These are phyloP conservation scores for Actinia equina DNA, from an alignment of 64 coral and sea anemone species.

Conservation along the genomic window DNA sequence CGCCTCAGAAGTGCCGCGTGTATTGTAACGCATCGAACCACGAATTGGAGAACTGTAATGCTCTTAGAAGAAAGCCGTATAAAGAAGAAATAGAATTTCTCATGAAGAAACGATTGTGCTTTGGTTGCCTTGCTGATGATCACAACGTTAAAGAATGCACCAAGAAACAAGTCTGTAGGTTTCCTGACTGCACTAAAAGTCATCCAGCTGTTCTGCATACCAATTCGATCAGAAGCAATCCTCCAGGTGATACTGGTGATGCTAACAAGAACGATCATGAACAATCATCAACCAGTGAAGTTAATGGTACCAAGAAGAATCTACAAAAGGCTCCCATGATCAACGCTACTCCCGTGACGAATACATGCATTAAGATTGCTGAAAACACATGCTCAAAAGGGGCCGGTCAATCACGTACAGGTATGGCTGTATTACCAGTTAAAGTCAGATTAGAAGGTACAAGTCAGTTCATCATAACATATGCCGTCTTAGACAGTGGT, in stretches of 20 bases:
- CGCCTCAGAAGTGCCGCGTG: not conserved
- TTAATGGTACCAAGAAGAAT: not conserved
- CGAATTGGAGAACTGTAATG: not conserved
- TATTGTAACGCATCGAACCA: not conserved
- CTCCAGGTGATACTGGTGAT: not conserved
- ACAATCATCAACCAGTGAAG: too few relatives aligned
- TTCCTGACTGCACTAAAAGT: not conserved
- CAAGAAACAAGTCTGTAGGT: not conserved
- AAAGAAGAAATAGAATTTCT: not conserved
- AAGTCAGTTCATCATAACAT: not conserved
- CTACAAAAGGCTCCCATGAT: not conserved
- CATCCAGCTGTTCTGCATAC: constrained; percentile 1
- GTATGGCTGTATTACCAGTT: constrained; percentile 26
- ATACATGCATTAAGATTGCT: not conserved
- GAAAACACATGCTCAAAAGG: constrained; percentile 5
- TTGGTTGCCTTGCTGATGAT: not conserved
- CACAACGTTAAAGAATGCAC: not conserved
- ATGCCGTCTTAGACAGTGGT: constrained; percentile 29
- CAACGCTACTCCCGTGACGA: not conserved
- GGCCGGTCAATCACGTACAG: constrained; percentile 1
- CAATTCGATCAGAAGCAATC: not conserved
- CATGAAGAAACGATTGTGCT: not conserved
- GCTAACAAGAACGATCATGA: not conserved
- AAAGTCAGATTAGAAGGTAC: constrained; percentile 26
- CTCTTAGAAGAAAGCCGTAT: not conserved